Evolutionary conservation across 1,140 invertebrate genomes (phyloP), one percentile per base, ranked within the genome.

Genomic region (Drosophila pachea): DNA sequence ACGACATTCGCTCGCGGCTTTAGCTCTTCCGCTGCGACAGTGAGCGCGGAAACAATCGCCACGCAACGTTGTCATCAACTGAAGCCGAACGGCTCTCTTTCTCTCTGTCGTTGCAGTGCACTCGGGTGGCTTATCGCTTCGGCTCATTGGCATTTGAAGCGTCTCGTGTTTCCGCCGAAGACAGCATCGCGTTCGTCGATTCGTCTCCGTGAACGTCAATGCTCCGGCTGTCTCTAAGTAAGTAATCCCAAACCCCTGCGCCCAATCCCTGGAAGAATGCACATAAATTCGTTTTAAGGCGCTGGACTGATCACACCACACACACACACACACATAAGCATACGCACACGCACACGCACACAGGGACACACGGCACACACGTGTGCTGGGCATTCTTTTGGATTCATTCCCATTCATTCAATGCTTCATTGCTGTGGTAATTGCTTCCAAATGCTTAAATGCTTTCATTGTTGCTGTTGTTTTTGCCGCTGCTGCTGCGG

Each of bases 371-470:
- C 65, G 11, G 40, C 31, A 14, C 11, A 9, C n/a, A 33, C 31
- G 16, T 48, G 31, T 58, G 5, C 55, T 58, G 22, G 42, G 50
- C 50, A 58, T 52, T 62, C 63, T 62, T 42, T 56, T 65, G 52
- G 52, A 60, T 53, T 45, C 72, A 78, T 84, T 84, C 65, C 66
- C 76, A 76, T 76, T 83, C 78, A 83, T 83, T 79, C 76, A 73
- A 86, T 75, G 81, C 81, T 74, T 81, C 81, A 86, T 77, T 86
- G 81, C 81, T 77, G 81, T 68, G 81, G 81, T 86, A 86, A 86
- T 86, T 86, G 81, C 81, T 86, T 81, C 81, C 82, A 86, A 86
- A 86, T 86, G 81, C 82, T 86, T 86, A 86, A 86, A 86, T 78
- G 81, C 81, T 86, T 71, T 65, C 81, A 86, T 86, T 86, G 81